Conservation (phyloP, 2,113 vertebrate species). For the Phylloscopus trochilus region DNA sequence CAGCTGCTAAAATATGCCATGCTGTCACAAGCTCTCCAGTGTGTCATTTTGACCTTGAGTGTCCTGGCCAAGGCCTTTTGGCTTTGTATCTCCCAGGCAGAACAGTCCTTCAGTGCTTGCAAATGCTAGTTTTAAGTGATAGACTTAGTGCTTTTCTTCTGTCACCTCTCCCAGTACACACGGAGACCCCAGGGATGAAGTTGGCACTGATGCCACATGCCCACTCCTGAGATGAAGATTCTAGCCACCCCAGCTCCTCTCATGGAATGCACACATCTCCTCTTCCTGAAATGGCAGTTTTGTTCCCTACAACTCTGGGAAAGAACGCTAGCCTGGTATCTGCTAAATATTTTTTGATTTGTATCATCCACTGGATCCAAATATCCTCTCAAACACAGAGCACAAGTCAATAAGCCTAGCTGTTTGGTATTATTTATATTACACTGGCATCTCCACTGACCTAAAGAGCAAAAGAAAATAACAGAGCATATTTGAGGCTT, state of each 20-base stretch:
- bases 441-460: slow-evolving; percentile 69
- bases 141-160: background rate
- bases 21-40: background rate
- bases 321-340: background rate
- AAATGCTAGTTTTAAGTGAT: background rate
- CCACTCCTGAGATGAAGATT: background rate
- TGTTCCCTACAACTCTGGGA: background rate
- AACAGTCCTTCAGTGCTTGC: background rate
- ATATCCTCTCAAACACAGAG: background rate
- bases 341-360: background rate
- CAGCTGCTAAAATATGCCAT: background rate
- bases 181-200: background rate
- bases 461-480: slow-evolving; percentile 77
- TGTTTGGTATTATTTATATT: slow-evolving; percentile 71
- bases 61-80: background rate
- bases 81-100: background rate
- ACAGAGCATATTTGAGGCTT: slow-evolving; percentile 74
- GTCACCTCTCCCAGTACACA: fast-evolving
- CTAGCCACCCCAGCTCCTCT: background rate
- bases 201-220: background rate
- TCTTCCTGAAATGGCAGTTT: background rate
- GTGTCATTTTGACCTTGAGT: background rate
- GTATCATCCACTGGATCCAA: background rate
- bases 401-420: slow-evolving; percentile 53
- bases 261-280: background rate